Percentiles rank a stretch among this genome's conserved stretches.
These are phyloP conservation scores for Mythimna loreyi DNA, from an alignment of 2,888 invertebrate genomes.

Conservation along the genomic window DNA sequence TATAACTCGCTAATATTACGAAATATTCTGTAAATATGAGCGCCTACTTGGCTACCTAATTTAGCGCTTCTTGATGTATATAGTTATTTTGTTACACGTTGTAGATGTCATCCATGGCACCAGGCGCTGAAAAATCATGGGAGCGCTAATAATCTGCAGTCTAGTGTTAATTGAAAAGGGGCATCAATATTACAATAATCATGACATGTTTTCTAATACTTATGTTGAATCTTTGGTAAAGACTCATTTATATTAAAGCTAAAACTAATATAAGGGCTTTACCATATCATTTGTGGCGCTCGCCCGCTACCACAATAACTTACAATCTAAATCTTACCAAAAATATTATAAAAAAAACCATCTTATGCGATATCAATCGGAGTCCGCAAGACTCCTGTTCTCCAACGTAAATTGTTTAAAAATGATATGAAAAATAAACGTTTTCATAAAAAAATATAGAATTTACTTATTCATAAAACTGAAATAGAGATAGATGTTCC, in stretches of 20 bases:
- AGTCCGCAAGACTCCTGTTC: conserved; percentile 14
- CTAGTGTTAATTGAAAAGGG: background rate
- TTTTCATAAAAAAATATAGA: conserved; percentile 6
- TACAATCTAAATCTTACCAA: conserved; percentile 35
- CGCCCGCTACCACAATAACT: conserved; percentile 9
- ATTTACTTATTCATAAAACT: conserved; percentile 8
- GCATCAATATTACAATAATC: background rate
- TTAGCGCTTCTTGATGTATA: no score
- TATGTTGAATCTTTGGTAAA: conserved; percentile 56
- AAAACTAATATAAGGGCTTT: conserved; percentile 12
- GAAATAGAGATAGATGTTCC: conserved; percentile 4
- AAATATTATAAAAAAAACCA: conserved; percentile 9
- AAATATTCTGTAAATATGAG: no score
- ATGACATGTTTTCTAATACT: conserved; percentile 30
- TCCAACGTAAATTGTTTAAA: background rate
- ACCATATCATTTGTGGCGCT: conserved; percentile 14
- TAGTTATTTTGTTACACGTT: no score
- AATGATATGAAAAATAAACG: background rate
- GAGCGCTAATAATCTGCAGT: background rate
- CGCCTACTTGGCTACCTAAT: no score
- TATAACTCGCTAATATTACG: no score
- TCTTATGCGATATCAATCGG: conserved; percentile 43
- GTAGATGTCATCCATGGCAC: background rate
- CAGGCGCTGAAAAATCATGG: background rate
- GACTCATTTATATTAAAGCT: conserved; percentile 44